Base-by-base conservation (phyloP, 1,140 invertebrate genomes). In the Bombus pascuorum region DNA sequence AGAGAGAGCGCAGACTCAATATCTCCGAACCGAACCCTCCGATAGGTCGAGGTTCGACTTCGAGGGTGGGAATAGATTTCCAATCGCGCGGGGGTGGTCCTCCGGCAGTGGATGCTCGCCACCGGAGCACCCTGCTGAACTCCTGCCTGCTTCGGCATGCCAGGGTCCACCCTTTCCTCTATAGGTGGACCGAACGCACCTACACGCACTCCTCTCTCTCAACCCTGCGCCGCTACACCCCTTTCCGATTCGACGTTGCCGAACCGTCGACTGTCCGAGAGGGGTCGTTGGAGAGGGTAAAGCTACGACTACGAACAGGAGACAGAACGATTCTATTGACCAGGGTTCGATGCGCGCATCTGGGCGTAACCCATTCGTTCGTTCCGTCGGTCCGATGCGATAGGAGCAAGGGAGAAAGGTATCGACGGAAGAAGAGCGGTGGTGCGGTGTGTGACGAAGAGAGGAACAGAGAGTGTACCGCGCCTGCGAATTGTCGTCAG, bases 1-100 rank as follows among this genome's bases (percentile, higher is more conserved):
- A 91, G 89, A 91, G 91, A 94, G 91, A 89, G 95, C 94, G 94
- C 94, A 95, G 94, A 95, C 95, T 95, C 95, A 95, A 95, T 95
- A 95, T 94, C 93, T 87, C 93, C 94, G 92, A 95, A 94, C 94
- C 93, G 90, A 95, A 95, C 93, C 91, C 94, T 94, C 94, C 95
- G 95, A 95, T 95, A 95, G 95, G 95, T 94, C 94, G 95, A 94
- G 92, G 94, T 95, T 95, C 94, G 94, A 95, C 94, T 94, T 92
- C 90, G 91, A 95, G 94, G 95, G 94, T 94, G 94, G 94, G 94
- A 95, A 95, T 95, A 95, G 94, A 95, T 95, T 95, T 95, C 94
- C 95, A 95, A 95, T 95, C 95, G 94, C 88, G 90, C 92, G 92
- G 92, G 94, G 94, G 93, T 94, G 94, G 92, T 93, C 89, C 94